Conservation (phyloP, 92 coral and sea anemone genomes). For the Epizoanthus rinbou region DNA sequence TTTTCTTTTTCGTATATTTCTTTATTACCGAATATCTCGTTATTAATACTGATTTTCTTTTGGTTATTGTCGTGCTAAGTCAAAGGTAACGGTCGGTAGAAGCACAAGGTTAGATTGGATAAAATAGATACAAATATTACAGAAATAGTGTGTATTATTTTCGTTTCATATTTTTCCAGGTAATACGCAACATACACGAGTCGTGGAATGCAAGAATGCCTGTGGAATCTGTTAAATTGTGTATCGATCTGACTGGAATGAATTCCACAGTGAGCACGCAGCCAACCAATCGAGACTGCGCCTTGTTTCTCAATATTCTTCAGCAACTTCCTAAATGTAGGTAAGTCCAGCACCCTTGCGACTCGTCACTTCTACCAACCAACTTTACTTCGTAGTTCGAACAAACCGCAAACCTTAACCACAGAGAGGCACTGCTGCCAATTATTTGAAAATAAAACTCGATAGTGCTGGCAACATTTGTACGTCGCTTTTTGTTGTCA, state of each 20-base stretch:
- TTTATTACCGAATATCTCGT: too few relatives aligned
- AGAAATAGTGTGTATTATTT: too few relatives aligned
- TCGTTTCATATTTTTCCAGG: constrained; percentile 22
- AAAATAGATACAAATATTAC: background rate
- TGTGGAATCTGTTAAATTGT: constrained; percentile 60
- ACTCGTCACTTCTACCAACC: background rate
- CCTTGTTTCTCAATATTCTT: constrained; percentile 77
- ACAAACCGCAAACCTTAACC: too few relatives aligned
- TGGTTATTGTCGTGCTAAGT: too few relatives aligned
- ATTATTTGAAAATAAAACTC: too few relatives aligned
- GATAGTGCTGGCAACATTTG: too few relatives aligned
- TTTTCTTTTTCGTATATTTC: too few relatives aligned
- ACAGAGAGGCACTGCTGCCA: too few relatives aligned
- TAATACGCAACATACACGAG: constrained; percentile 67
- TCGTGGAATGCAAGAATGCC: constrained; percentile 71
- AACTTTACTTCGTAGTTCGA: background rate
- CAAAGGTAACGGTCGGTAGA: too few relatives aligned
- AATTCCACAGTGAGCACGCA: constrained; percentile 21
- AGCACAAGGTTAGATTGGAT: background rate
- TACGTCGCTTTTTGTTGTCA: too few relatives aligned
- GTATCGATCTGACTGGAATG: constrained; percentile 75
- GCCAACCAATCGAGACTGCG: constrained; percentile 53
- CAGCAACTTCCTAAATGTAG: constrained; percentile 77
- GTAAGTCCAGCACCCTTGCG: constrained; percentile 35
- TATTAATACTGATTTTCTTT: too few relatives aligned